These are phyloP conservation scores for Coregonus suidteri DNA, from an alignment of 2,797 vertebrate species.

Conservation along the genomic window DNA sequence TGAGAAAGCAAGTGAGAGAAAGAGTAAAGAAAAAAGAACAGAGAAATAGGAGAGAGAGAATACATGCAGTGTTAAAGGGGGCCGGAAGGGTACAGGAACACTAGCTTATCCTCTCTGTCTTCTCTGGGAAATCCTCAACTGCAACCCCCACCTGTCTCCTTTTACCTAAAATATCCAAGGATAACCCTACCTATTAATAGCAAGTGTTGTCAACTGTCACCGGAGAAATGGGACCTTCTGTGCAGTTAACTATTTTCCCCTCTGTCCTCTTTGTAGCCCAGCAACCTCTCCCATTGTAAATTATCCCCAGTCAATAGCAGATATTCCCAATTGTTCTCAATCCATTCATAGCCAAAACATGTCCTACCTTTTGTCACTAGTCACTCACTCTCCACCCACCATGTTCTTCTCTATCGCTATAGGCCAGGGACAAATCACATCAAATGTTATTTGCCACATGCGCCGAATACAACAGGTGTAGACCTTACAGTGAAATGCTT, in stretches of 20 bases:
- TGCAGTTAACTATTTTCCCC: slow-evolving; percentile 71
- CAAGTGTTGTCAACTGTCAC: slow-evolving; percentile 73
- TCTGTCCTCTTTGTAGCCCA: slow-evolving; percentile 55
- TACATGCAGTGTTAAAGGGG: slow-evolving; percentile 33
- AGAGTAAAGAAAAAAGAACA: slow-evolving; percentile 43
- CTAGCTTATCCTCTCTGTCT: slow-evolving; percentile 47
- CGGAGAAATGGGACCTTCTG: slow-evolving; percentile 72
- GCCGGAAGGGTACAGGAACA: slow-evolving; percentile 1
- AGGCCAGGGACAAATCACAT: no score
- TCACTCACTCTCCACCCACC: not conserved
- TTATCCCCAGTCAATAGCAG: slow-evolving; percentile 45
- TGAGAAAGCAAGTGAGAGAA: slow-evolving; percentile 22
- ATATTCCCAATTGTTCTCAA: slow-evolving; percentile 6
- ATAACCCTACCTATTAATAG: slow-evolving; percentile 79
- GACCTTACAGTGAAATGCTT: no score
- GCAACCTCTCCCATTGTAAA: slow-evolving; percentile 52
- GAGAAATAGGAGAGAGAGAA: slow-evolving; percentile 20
- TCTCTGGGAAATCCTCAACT: slow-evolving; percentile 64
- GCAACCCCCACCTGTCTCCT: slow-evolving; percentile 46
- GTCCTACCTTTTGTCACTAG: not conserved
- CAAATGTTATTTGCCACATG: no score
- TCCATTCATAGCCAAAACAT: not conserved
- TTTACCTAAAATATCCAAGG: slow-evolving; percentile 78
- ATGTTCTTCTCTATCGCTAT: not conserved
- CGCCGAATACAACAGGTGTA: no score